Evolutionary conservation across 2,113 vertebrate species (phyloP).

Genomic region (Psittacara wagleri): DNA sequence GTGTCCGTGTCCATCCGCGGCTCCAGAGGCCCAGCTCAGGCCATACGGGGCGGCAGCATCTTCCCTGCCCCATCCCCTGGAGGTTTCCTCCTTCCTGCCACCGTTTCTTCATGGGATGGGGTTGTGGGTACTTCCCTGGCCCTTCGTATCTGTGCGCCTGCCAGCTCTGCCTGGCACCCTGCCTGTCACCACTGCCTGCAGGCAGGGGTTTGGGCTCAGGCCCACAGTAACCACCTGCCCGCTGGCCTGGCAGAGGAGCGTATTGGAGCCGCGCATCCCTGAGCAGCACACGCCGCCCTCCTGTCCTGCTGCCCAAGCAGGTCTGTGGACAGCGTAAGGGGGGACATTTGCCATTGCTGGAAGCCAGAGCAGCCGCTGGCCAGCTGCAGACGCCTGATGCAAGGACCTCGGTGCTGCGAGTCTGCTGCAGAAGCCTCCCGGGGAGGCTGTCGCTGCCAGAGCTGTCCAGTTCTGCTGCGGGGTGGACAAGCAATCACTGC

Average conservation of each 20-base stretch:
- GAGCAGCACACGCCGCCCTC: rapidly evolving
- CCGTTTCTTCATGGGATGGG: background rate
- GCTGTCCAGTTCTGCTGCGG: background rate
- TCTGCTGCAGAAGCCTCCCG: background rate
- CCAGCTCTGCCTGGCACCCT: background rate
- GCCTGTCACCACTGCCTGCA: background rate
- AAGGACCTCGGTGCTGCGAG: rapidly evolving
- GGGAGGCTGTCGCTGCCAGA: background rate
- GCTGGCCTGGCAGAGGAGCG: background rate
- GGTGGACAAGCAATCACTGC: background rate
- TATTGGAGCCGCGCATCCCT: rapidly evolving
- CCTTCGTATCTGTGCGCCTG: rapidly evolving
- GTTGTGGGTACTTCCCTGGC: no score
- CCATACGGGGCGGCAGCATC: background rate
- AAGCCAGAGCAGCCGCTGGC: background rate
- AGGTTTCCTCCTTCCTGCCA: background rate
- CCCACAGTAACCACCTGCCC: no score
- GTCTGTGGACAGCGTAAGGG: no score
- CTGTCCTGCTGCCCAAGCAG: background rate
- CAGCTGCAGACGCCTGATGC: rapidly evolving
- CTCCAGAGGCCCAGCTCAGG: background rate
- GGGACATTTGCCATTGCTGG: background rate
- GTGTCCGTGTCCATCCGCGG: rapidly evolving
- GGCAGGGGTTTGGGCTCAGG: background rate
- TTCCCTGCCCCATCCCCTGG: background rate